Base-by-base conservation (phyloP, 2,113 vertebrate genomes). In the Proterorhinus semilunaris region DNA sequence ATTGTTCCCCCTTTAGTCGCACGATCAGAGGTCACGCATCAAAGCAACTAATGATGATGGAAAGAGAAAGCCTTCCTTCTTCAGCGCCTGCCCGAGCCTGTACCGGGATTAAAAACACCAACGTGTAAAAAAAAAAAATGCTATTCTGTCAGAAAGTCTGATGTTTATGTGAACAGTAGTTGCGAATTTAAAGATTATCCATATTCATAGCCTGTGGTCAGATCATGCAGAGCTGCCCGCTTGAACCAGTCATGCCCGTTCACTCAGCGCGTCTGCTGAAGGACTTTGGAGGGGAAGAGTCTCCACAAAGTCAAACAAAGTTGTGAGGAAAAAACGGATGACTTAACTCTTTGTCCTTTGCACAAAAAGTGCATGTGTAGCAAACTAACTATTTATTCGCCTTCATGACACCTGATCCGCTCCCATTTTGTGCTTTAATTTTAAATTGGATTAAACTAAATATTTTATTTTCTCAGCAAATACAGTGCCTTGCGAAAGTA, bases 41-140 rank as follows among this genome's bases (percentile, higher is more conserved):
- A 89, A 90, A 91, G 86, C 68, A 0, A 65, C 65, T 76, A 49
- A 67, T 85, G 81, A 86, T 86, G 83, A 88, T 85, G 82, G 77
- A 81, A 86, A 78, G 77, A 86, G 76, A 78, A 84, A 78, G 68
- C 66, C 63, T 62, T 75, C 1, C 4, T 64, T 69, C 69, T 79
- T 48, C 69, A 75, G 75, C 84, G 78, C 90, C 82, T 92, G 90
- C 70, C 85, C 67, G 5, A 82, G 71, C 89, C 79, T 90, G 86
- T 72, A 78, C 74, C 68, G 77, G 80, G 85, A 81, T 87, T 89
- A 36, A 82, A 81, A 53, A 75, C 79, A 81, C 86, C 6, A 61
- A 1, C 8, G 36, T 61, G 13, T 9, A 16, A 61, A 45, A 42
- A 46, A 42, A 46, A 63, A 21, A 21, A 21, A 21, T 21, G 2